Percentiles rank a stretch among this genome's conserved stretches.
phyloP scores from a whole-genome alignment of 2,113 vertebrate genomes.

The Lethenteron reissneri region DNA sequence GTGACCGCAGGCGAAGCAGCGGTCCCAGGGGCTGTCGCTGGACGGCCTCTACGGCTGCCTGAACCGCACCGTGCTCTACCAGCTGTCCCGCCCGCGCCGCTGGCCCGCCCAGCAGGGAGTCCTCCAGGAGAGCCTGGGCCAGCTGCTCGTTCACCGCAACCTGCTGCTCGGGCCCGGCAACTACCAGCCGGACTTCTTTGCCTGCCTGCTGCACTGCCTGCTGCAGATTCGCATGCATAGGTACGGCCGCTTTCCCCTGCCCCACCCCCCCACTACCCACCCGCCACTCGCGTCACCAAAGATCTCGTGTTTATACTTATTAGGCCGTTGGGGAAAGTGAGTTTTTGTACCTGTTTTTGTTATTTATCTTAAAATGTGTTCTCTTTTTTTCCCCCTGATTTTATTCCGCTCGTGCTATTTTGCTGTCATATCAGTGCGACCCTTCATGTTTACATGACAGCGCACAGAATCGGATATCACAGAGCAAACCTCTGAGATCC shows the following conservation, averaged over 20 bases:
- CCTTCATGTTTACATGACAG: no score
- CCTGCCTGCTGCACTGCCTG: conserved; percentile 80
- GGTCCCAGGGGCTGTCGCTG: conserved; percentile 74
- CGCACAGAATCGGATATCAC: no score
- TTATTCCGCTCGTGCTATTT: no score
- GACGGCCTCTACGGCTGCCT: conserved; percentile 87
- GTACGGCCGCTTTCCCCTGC: conserved; percentile 20
- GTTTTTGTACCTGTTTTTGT: no score
- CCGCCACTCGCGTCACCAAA: no score
- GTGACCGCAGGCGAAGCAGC: conserved; percentile 50
- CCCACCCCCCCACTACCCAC: no score
- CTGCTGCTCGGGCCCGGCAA: conserved; percentile 84
- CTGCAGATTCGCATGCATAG: conserved; percentile 73
- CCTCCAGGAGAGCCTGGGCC: conserved; percentile 61
- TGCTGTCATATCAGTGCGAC: no score
- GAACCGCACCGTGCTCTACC: conserved; percentile 90
- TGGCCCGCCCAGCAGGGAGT: conserved; percentile 87
- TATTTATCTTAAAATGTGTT: no score
- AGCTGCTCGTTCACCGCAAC: conserved; percentile 81
- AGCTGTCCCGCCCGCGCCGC: conserved; percentile 81
- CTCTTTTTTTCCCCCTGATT: no score
- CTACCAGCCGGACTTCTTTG: conserved; percentile 92
- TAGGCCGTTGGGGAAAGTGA: no score
- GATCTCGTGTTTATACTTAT: no score
- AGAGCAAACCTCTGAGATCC: no score